A percentile compares a stretch with the other conserved stretches of the same genome.
Conservation (phyloP, 2,888 invertebrate species). For the Synanthedon tipuliformis region DNA sequence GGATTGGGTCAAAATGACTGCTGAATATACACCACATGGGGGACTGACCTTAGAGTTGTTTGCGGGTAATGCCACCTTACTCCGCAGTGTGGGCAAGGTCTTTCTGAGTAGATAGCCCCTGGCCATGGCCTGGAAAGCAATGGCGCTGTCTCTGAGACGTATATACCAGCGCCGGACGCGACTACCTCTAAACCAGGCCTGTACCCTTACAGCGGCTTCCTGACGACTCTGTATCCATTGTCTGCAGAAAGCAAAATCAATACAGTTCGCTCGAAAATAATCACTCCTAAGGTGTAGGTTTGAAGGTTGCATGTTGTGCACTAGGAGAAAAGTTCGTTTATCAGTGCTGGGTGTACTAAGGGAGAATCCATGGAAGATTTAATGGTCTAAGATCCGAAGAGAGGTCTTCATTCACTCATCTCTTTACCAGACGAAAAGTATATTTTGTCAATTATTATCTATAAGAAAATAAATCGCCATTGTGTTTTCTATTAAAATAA, state of each 20-base stretch:
- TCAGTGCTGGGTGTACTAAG: too few species aligned
- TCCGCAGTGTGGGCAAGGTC: conserved; percentile 55
- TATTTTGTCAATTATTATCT: too few species aligned
- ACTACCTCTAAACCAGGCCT: conserved; percentile 82
- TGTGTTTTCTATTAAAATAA: too few species aligned
- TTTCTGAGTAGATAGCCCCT: conserved; percentile 75
- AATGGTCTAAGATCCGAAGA: too few species aligned
- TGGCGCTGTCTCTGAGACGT: conserved; percentile 69
- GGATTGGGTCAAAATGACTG: too few species aligned
- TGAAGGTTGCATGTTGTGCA: too few species aligned
- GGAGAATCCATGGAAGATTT: neutral
- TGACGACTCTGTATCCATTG: conserved; percentile 63
- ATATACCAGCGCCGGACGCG: conserved; percentile 75
- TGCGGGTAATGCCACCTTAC: conserved; percentile 13
- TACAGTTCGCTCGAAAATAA: too few species aligned
- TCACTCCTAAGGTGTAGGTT: too few species aligned
- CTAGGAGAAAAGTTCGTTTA: too few species aligned
- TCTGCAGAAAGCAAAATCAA: conserved; percentile 16
- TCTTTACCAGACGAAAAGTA: too few species aligned
- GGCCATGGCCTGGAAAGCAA: conserved; percentile 79
- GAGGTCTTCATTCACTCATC: too few species aligned
- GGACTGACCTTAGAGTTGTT: conserved; percentile 20
- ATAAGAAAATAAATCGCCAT: too few species aligned
- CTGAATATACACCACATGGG: neutral
- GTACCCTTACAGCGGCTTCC: conserved; percentile 77